Percentiles rank a stretch among this genome's conserved stretches.
Conservation (phyloP, 1,140 invertebrate species). For the Paralvinella palmiformis region DNA sequence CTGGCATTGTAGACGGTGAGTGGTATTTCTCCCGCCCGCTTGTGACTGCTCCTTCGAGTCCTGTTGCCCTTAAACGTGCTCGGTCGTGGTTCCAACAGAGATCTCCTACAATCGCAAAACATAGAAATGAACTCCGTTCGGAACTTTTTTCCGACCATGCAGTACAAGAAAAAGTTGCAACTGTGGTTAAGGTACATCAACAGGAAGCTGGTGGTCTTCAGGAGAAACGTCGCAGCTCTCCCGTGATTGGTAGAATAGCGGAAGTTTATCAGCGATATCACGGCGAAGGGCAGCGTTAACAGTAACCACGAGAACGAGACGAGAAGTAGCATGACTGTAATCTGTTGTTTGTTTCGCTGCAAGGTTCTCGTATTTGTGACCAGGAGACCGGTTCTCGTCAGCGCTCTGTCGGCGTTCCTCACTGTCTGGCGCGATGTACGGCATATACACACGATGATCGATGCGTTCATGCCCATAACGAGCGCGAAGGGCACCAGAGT, state of each 20-base stretch:
- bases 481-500: constrained; percentile 6
- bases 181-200: constrained; percentile 49
- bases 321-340: constrained; percentile 43
- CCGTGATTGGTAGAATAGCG: constrained; percentile 9
- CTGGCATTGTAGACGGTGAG: too few relatives aligned
- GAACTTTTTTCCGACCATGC: constrained; percentile 44
- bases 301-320: constrained; percentile 46
- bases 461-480: constrained; percentile 5
- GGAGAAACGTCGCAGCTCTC: constrained; percentile 28
- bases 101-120: too few relatives aligned
- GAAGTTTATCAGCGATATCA: constrained; percentile 33
- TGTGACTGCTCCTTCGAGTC: too few relatives aligned
- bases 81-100: too few relatives aligned
- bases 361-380: not conserved
- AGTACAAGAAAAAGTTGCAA: constrained; percentile 49
- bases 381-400: too few relatives aligned
- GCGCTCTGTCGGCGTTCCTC: not conserved
- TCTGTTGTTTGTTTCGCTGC: not conserved
- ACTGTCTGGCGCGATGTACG: not conserved
- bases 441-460: constrained; percentile 2
- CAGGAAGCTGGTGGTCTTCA: constrained; percentile 33
- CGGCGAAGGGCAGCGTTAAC: constrained; percentile 44
- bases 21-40: too few relatives aligned
- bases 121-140: constrained; percentile 39
- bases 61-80: too few relatives aligned